Conservation (phyloP, 2,888 invertebrate genomes). For the Itoplectis maculator region DNA sequence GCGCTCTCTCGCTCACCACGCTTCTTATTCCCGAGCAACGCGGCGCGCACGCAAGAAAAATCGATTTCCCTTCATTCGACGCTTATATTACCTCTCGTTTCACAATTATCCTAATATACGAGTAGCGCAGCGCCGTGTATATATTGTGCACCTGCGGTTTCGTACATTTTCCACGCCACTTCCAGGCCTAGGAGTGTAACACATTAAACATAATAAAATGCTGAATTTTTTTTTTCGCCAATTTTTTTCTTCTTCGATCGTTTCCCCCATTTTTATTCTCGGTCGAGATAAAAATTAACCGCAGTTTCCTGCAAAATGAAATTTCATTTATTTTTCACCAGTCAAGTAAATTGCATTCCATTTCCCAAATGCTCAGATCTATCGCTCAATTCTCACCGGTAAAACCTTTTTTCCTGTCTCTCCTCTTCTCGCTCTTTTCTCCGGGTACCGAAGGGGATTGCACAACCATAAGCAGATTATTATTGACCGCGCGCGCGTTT, state of each 20-base stretch:
- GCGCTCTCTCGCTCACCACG: constrained; percentile 5
- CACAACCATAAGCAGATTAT: constrained; percentile 53
- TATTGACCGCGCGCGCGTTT: constrained; percentile 47
- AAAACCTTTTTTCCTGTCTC: background rate
- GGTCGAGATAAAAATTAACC: background rate
- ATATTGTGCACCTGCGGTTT: constrained; percentile 10
- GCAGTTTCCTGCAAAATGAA: background rate
- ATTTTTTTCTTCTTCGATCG: too few species aligned
- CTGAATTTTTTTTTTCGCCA: background rate
- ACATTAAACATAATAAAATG: too few species aligned
- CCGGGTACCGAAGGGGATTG: constrained; percentile 13
- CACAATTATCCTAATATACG: constrained; percentile 58
- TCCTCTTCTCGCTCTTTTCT: background rate
- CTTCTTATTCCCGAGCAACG: too few species aligned
- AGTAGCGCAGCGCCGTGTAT: constrained; percentile 1
- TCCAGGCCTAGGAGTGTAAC: background rate
- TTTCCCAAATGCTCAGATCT: too few species aligned
- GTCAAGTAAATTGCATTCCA: background rate
- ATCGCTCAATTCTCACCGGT: background rate
- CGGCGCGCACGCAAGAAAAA: constrained; percentile 50
- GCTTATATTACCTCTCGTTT: constrained; percentile 52
- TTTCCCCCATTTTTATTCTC: background rate
- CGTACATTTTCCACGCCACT: constrained; percentile 5
- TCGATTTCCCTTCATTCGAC: constrained; percentile 62
- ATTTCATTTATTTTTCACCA: background rate